A percentile compares a stretch with the other conserved stretches of the same genome.
Conservation (phyloP, 2,888 invertebrate genomes). For the Emmelina monodactyla region DNA sequence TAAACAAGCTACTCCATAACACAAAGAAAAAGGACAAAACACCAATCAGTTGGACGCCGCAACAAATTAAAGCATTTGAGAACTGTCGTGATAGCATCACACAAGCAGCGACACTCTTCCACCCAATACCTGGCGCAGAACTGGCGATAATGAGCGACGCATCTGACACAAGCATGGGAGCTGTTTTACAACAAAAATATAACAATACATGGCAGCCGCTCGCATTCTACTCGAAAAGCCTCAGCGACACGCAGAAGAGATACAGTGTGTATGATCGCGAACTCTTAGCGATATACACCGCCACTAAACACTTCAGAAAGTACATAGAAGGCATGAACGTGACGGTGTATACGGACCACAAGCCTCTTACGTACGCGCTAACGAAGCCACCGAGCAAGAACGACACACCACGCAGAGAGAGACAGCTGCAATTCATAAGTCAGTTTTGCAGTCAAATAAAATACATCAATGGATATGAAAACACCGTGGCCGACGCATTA, state of each 20-base stretch:
- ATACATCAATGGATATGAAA: constrained; percentile 13
- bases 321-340: constrained; percentile 13
- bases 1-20: constrained; percentile 15
- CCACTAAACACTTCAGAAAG: constrained; percentile 13
- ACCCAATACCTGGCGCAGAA: constrained; percentile 6
- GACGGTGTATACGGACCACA: constrained; percentile 14
- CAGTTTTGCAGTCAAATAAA: constrained; percentile 13
- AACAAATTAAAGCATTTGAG: constrained; percentile 12
- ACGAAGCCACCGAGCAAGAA: constrained; percentile 8
- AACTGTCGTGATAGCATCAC: constrained; percentile 12
- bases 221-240: constrained; percentile 15
- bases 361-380: constrained; percentile 12
- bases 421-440: constrained; percentile 16
- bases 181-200: constrained; percentile 14
- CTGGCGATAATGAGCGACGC: constrained; percentile 15
- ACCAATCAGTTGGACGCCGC: constrained; percentile 10
- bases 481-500: constrained; percentile 16
- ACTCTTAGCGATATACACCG: constrained; percentile 16
- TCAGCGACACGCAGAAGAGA: constrained; percentile 12
- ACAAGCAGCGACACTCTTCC: constrained; percentile 8
- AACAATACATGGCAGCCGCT: constrained; percentile 14
- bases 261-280: constrained; percentile 17
- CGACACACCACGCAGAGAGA: constrained; percentile 13
- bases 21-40: constrained; percentile 16
- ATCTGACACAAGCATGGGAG: constrained; percentile 13